phyloP scores from a whole-genome alignment of 2,888 invertebrate species.

The Ecdyonurus torrentis region DNA sequence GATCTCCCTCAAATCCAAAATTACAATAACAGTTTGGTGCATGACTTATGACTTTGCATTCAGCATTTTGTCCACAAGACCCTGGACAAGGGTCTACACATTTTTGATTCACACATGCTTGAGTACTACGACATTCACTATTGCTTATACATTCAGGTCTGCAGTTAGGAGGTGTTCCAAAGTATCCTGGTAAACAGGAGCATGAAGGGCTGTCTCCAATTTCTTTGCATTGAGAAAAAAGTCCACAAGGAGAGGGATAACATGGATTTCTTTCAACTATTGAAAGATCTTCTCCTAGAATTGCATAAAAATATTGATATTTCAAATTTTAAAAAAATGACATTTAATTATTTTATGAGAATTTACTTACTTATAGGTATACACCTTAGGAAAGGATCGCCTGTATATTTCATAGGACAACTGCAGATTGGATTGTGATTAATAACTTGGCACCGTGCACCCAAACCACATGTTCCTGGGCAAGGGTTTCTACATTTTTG shows the following conservation, averaged over 20 bases:
- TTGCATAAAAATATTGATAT: neutral
- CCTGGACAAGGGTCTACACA: slow-evolving; percentile 66
- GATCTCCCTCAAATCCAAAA: slow-evolving; percentile 58
- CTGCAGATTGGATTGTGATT: slow-evolving; percentile 67
- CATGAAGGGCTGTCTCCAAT: slow-evolving; percentile 22
- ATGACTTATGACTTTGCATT: slow-evolving; percentile 61
- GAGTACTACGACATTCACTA: slow-evolving; percentile 51
- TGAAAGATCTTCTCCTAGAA: neutral
- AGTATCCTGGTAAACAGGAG: slow-evolving; percentile 23
- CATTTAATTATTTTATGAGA: neutral
- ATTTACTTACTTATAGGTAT: slow-evolving; percentile 23
- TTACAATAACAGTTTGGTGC: slow-evolving; percentile 59
- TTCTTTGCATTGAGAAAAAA: slow-evolving; percentile 31
- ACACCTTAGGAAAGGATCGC: slow-evolving; percentile 60
- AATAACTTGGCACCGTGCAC: slow-evolving; percentile 51
- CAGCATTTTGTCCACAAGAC: slow-evolving; percentile 54
- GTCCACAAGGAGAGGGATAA: slow-evolving; percentile 52
- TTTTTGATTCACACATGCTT: slow-evolving; percentile 60
- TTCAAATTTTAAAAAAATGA: neutral
- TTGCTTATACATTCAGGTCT: slow-evolving; percentile 45
- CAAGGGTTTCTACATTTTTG: slow-evolving; percentile 65
- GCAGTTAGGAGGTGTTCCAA: slow-evolving; percentile 30
- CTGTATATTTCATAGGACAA: slow-evolving; percentile 47
- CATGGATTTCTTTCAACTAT: slow-evolving; percentile 19
- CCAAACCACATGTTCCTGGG: slow-evolving; percentile 56